A percentile compares a stretch with the other conserved stretches of the same genome.
These are phyloP conservation scores for Reinhardtius hippoglossoides DNA, from an alignment of 2,113 vertebrate genomes.

Conservation along the genomic window DNA sequence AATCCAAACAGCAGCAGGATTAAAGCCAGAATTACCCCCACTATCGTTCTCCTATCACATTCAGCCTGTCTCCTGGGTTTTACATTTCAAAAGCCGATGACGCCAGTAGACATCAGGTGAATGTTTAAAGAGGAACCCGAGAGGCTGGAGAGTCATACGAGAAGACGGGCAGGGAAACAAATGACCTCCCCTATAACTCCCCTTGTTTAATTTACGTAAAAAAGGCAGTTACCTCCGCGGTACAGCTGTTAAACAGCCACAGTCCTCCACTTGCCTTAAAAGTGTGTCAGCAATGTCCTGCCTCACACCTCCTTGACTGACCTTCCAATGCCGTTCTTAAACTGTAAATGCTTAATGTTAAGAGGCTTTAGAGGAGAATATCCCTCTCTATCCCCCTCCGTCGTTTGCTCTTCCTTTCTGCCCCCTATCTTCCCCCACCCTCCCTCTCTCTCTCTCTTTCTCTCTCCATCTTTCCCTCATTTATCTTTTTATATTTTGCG, in stretches of 20 bases:
- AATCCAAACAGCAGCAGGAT: slow-evolving; percentile 9
- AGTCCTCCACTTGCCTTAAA: background rate
- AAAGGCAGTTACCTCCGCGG: slow-evolving; percentile 1
- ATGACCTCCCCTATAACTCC: slow-evolving; percentile 28
- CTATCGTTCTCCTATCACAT: slow-evolving; percentile 2
- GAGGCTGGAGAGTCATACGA: slow-evolving; percentile 35
- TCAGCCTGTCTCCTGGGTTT: slow-evolving; percentile 27
- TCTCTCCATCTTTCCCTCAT: slow-evolving; percentile 15
- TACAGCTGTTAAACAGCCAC: slow-evolving; percentile 3
- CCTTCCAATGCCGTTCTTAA: slow-evolving; percentile 73
- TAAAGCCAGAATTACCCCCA: slow-evolving; percentile 28
- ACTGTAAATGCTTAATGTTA: slow-evolving; percentile 75
- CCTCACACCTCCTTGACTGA: slow-evolving; percentile 40
- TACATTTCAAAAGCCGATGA: slow-evolving; percentile 60
- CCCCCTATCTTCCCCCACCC: background rate
- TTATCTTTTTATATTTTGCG: slow-evolving; percentile 32
- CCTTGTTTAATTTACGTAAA: slow-evolving; percentile 48
- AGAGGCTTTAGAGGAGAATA: slow-evolving; percentile 76
- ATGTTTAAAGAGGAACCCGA: slow-evolving; percentile 67
- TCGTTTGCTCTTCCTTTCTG: slow-evolving; percentile 18
- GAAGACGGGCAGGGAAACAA: slow-evolving; percentile 46
- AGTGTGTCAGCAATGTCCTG: slow-evolving; percentile 24
- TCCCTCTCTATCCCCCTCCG: slow-evolving; percentile 47
- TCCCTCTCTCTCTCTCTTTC: background rate
- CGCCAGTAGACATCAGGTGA: slow-evolving; percentile 54